Evolutionary conservation across 2,113 vertebrate genomes (phyloP).

Genomic region (Paedocypris sp.): DNA sequence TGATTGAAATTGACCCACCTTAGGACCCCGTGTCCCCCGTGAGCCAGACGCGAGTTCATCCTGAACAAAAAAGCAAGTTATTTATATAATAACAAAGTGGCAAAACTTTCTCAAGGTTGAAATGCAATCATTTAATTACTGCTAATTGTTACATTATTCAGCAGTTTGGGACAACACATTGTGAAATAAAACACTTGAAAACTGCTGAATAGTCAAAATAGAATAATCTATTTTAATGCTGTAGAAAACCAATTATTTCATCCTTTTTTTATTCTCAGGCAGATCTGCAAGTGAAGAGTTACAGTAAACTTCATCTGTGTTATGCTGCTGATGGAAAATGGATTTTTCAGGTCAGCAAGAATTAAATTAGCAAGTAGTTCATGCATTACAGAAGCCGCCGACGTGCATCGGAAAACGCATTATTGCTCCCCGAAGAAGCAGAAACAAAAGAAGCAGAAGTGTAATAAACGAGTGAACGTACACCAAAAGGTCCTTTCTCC

Average conservation of each 20-base stretch:
- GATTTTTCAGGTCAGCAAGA: slow-evolving; percentile 53
- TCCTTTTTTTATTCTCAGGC: slow-evolving; percentile 22
- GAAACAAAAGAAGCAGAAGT: background rate
- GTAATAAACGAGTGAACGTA: background rate
- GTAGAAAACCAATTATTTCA: too few species aligned
- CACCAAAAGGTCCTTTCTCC: too few species aligned
- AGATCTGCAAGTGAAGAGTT: slow-evolving; percentile 34
- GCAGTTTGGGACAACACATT: too few species aligned
- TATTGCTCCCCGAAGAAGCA: background rate
- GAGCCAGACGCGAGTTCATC: slow-evolving; percentile 60
- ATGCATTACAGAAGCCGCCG: slow-evolving; percentile 27
- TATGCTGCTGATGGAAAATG: slow-evolving; percentile 46
- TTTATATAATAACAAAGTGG: background rate
- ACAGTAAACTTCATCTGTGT: slow-evolving; percentile 50
- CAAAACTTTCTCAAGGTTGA: too few species aligned
- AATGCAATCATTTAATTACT: too few species aligned
- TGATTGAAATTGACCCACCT: slow-evolving; percentile 63
- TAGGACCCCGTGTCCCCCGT: slow-evolving; percentile 82
- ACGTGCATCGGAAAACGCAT: background rate
- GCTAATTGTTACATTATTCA: too few species aligned
- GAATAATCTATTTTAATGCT: too few species aligned
- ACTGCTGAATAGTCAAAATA: too few species aligned
- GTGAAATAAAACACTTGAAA: too few species aligned
- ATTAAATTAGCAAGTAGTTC: slow-evolving; percentile 42
- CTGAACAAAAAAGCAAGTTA: slow-evolving; percentile 52